Conservation (phyloP, 1,140 invertebrate genomes). For the Drosophila navojoa region DNA sequence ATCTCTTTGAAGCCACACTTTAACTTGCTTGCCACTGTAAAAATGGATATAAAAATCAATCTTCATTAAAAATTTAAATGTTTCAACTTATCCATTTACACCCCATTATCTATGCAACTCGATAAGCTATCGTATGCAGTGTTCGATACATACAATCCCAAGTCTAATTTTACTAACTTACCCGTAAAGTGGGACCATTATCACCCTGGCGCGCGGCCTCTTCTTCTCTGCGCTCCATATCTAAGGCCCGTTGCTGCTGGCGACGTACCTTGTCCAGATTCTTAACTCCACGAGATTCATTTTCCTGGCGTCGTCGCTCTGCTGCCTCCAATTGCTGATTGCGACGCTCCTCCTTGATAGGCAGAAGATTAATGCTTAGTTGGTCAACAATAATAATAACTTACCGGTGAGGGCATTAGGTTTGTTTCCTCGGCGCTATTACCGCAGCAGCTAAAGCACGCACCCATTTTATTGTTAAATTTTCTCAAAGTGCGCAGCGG, state of each 20-base stretch:
- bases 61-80: neutral
- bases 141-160: neutral
- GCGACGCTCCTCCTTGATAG: conserved; percentile 69
- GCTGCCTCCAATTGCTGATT: conserved; percentile 77
- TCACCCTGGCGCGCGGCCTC: conserved; percentile 71
- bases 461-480: conserved; percentile 55
- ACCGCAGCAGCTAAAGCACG: conserved; percentile 62
- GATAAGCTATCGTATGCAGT: too few relatives aligned
- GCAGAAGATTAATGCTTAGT: neutral
- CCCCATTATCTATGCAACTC: too few relatives aligned
- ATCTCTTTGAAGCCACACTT: neutral
- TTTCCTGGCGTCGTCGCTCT: conserved; percentile 71
- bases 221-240: conserved; percentile 62
- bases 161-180: conserved; percentile 30
- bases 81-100: too few relatives aligned
- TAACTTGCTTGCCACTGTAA: conserved; percentile 62
- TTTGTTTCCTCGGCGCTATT: conserved; percentile 70
- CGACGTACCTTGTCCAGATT: conserved; percentile 71
- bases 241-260: conserved; percentile 63
- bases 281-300: conserved; percentile 73
- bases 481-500: neutral
- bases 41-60: neutral
- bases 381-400: neutral
- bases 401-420: conserved; percentile 73
- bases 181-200: conserved; percentile 59